phyloP scores from a whole-genome alignment of 1,140 invertebrate species.

The Teleopsis dalmanni region DNA sequence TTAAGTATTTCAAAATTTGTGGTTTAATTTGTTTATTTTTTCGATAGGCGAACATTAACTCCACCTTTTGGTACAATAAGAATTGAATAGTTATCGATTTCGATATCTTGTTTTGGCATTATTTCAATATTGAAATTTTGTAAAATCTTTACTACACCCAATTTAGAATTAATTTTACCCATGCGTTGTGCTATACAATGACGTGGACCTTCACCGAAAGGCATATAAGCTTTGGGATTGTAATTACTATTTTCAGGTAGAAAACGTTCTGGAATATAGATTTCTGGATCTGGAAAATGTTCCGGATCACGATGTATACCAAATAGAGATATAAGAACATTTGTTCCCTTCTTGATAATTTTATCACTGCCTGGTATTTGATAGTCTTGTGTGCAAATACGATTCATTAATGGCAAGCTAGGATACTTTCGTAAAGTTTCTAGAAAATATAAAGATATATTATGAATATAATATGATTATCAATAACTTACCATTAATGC shows the following conservation, averaged over 20 bases:
- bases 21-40: no score
- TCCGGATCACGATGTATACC: constrained; percentile 48
- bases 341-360: constrained; percentile 45
- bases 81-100: constrained; percentile 22
- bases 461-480: background rate
- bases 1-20: no score
- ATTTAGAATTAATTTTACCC: constrained; percentile 10
- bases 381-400: constrained; percentile 43
- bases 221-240: constrained; percentile 48
- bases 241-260: constrained; percentile 43
- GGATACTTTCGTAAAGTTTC: constrained; percentile 57
- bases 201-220: constrained; percentile 61
- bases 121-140: constrained; percentile 10
- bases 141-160: constrained; percentile 11
- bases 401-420: constrained; percentile 48
- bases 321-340: constrained; percentile 41
- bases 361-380: constrained; percentile 39
- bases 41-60: constrained; percentile 26
- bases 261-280: constrained; percentile 59
- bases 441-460: constrained; percentile 8
- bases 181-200: constrained; percentile 38
- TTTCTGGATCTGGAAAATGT: constrained; percentile 57
- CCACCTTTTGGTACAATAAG: constrained; percentile 25
- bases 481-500: constrained; percentile 30
- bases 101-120: constrained; percentile 10